Conservation (phyloP, 2,797 vertebrate species). For the Euphonia xanthogaster region DNA sequence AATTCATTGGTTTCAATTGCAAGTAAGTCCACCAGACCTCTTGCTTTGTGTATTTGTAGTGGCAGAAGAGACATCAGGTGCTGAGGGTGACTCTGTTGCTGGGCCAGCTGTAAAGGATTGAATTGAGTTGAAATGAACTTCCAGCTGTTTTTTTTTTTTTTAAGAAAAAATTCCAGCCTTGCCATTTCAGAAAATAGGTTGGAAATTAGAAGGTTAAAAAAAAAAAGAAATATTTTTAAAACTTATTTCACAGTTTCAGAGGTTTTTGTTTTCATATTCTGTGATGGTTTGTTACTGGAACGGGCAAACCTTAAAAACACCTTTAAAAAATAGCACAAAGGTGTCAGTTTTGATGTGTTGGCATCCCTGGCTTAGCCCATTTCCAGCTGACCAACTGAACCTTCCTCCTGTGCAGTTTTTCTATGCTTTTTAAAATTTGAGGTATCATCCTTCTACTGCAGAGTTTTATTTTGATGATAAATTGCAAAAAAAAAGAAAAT, state of each 20-base stretch:
- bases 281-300: not conserved
- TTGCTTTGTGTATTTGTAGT: not conserved
- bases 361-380: not conserved
- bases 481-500: not conserved
- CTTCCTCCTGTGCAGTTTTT: not conserved
- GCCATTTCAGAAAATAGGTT: not conserved
- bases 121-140: not conserved
- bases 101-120: not conserved
- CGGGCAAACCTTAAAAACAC: not conserved
- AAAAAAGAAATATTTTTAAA: not conserved
- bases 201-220: not conserved
- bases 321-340: not conserved
- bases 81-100: not conserved
- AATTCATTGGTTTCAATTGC: not conserved
- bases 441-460: not conserved
- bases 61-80: not conserved
- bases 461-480: not conserved
- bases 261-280: not conserved
- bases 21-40: not conserved
- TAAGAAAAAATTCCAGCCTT: not conserved
- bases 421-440: not conserved
- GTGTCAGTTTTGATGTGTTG: not conserved
- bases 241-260: not conserved
- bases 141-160: rapidly evolving
- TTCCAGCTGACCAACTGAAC: not conserved